Percentiles rank a stretch among this genome's conserved stretches.
These are phyloP conservation scores for Mesopsocus fuscifrons DNA, from an alignment of 2,888 invertebrate species.

Conservation along the genomic window DNA sequence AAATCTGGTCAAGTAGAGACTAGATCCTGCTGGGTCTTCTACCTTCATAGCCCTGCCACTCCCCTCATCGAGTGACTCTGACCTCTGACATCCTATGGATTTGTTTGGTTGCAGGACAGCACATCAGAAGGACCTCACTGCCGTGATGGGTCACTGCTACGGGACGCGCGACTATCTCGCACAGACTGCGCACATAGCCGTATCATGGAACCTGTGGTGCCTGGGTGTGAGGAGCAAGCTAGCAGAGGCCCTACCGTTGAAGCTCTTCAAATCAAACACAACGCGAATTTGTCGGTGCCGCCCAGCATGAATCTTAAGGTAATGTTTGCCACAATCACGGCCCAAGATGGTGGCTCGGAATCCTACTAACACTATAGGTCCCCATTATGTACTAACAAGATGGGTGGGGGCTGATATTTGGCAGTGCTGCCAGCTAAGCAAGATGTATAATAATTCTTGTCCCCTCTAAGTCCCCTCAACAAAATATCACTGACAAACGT, in stretches of 20 bases:
- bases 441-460: no score
- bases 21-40: no score
- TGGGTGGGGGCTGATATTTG: no score
- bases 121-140: slow-evolving; percentile 58
- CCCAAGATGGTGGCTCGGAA: not conserved
- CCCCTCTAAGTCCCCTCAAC: no score
- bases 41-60: no score
- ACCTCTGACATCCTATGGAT: no score
- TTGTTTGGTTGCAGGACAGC: slow-evolving; percentile 39
- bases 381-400: no score
- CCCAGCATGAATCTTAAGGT: not conserved
- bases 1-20: no score
- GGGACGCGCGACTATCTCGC: slow-evolving; percentile 48
- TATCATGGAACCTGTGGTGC: slow-evolving; percentile 28
- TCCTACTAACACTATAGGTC: no score
- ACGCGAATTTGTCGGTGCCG: slow-evolving; percentile 17
- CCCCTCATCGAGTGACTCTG: no score
- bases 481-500: no score
- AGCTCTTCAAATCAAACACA: slow-evolving; percentile 15
- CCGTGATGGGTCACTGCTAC: slow-evolving; percentile 55
- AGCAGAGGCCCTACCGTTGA: slow-evolving; percentile 21
- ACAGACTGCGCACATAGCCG: slow-evolving; percentile 41
- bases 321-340: not conserved
- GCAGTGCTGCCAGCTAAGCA: no score
- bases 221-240: slow-evolving; percentile 51